A percentile compares a stretch with the other conserved stretches of the same genome.
These are phyloP conservation scores for Phalacrocorax pelagicus DNA, from an alignment of 2,113 vertebrate genomes.

Conservation along the genomic window DNA sequence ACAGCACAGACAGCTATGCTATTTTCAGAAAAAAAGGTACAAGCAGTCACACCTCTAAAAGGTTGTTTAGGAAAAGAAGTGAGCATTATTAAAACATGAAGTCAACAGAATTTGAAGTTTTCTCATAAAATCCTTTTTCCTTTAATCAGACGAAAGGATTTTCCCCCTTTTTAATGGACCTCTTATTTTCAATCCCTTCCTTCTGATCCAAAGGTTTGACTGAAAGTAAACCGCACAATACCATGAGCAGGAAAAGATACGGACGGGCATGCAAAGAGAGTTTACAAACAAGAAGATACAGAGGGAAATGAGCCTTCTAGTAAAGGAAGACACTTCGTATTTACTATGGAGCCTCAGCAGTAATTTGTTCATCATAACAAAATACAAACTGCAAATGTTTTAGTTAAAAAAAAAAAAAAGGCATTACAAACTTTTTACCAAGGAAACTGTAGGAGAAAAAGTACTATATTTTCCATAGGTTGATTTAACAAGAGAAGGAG, in stretches of 20 bases:
- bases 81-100: not conserved
- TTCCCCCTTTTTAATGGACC: not conserved
- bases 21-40: not conserved
- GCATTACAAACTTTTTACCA: not conserved
- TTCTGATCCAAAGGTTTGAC: not conserved
- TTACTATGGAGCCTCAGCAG: not conserved
- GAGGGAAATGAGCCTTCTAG: not conserved
- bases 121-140: not conserved
- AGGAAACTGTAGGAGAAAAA: not conserved
- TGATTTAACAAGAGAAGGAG: not conserved
- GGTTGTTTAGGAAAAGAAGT: not conserved
- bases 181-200: not conserved
- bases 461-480: not conserved
- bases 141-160: not conserved
- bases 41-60: not conserved
- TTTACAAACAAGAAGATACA: not conserved
- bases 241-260: not conserved
- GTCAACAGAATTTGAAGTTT: not conserved
- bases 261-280: not conserved
- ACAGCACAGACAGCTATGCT: not conserved
- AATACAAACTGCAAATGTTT: not conserved
- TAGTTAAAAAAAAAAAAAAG: not conserved
- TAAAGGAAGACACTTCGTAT: not conserved
- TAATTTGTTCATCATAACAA: not conserved
- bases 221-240: not conserved